Evolutionary conservation across 2,113 vertebrate genomes (phyloP).

Genomic region (Suncus etruscus): DNA sequence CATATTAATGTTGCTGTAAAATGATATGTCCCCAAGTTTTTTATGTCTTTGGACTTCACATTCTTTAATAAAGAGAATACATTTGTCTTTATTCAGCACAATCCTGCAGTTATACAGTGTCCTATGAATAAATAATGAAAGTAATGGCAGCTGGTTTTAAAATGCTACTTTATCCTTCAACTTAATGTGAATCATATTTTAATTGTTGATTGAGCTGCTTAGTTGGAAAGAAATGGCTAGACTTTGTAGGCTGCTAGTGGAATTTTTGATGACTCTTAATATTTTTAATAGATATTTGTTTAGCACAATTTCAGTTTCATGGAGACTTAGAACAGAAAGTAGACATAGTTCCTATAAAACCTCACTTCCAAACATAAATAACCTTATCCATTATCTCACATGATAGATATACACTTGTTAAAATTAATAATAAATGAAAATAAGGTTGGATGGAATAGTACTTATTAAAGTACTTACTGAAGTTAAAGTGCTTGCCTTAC

Average conservation of each 20-base stretch:
- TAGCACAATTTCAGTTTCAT: not conserved
- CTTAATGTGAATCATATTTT: conserved; percentile 62
- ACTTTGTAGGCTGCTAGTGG: not conserved
- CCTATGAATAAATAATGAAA: conserved; percentile 67
- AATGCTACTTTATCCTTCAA: conserved; percentile 60
- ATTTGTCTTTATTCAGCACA: conserved; percentile 70
- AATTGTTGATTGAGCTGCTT: conserved; percentile 4
- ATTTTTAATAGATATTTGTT: conserved; percentile 13
- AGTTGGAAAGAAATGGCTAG: not conserved
- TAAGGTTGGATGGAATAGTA: no score
- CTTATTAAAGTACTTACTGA: no score
- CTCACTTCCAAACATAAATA: not conserved
- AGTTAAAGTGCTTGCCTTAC: no score
- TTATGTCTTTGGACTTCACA: conserved; percentile 37
- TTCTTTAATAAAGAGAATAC: conserved; percentile 52
- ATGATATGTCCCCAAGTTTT: conserved; percentile 44
- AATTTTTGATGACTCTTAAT: not conserved
- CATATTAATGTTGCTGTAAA: conserved; percentile 38
- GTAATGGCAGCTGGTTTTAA: conserved; percentile 62
- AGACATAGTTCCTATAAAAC: not conserved
- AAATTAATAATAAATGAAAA: not conserved
- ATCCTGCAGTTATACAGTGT: conserved; percentile 35
- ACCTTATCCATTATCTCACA: not conserved
- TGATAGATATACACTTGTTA: not conserved
- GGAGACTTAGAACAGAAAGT: not conserved